phyloP scores from a whole-genome alignment of 2,888 invertebrate genomes.

The Fragum sueziense region DNA sequence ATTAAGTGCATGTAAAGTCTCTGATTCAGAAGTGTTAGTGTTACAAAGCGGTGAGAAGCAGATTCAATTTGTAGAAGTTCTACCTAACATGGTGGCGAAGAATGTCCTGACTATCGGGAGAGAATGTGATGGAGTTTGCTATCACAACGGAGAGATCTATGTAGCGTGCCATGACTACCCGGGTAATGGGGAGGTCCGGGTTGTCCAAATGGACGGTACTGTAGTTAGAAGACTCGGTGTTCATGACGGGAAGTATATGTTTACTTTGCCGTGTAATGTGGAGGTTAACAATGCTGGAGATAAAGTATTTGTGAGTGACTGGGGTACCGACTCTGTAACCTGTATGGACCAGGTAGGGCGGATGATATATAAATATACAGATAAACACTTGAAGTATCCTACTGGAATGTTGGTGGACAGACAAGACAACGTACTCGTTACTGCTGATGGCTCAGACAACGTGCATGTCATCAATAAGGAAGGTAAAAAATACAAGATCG shows the following conservation, averaged over 20 bases:
- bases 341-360: not conserved
- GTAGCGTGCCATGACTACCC: not conserved
- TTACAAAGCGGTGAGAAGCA: not conserved
- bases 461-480: not conserved
- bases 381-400: not conserved
- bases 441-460: not conserved
- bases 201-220: not conserved
- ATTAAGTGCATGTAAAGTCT: not conserved
- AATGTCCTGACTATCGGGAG: not conserved
- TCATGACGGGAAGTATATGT: not conserved
- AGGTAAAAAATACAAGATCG: not conserved
- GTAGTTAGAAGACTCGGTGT: not conserved
- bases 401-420: not conserved
- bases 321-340: not conserved
- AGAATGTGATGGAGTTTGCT: not conserved
- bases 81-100: not conserved
- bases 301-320: not conserved
- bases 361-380: not conserved
- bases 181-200: not conserved
- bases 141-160: not conserved
- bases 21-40: not conserved
- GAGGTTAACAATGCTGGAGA: not conserved
- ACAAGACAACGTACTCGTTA: not conserved
- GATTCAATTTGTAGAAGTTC: not conserved
- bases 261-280: not conserved